Percentiles rank a stretch among this genome's conserved stretches.
These are phyloP conservation scores for Pyralis farinalis DNA, from an alignment of 2,888 invertebrate genomes.

Conservation along the genomic window DNA sequence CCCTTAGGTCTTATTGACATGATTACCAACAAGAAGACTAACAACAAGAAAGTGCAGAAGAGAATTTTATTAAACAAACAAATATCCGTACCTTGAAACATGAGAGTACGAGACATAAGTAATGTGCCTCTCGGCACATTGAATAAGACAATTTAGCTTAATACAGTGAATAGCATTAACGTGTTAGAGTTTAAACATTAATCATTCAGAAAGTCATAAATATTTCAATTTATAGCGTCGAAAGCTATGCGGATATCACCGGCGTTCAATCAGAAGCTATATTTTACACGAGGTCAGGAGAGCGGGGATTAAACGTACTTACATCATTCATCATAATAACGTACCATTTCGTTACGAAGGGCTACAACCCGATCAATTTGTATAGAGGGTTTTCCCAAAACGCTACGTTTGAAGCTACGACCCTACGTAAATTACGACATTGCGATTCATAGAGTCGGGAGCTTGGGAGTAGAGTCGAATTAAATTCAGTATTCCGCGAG, in stretches of 20 bases:
- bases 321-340: constrained; percentile 9
- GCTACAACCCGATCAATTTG: constrained; percentile 52
- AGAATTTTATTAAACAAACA: no score
- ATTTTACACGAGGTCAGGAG: constrained; percentile 1
- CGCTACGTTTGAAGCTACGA: constrained; percentile 42
- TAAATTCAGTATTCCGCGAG: constrained; percentile 53
- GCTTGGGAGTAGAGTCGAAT: background rate
- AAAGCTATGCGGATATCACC: background rate
- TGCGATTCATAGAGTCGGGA: constrained; percentile 1
- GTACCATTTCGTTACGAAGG: constrained; percentile 21
- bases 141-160: no score
- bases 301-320: constrained; percentile 3
- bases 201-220: no score
- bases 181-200: no score
- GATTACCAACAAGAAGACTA: no score
- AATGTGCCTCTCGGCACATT: no score
- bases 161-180: no score
- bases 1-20: no score
- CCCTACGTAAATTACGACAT: constrained; percentile 19
- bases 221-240: no score
- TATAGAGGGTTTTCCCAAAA: constrained; percentile 48
- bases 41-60: no score
- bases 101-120: no score
- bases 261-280: background rate
- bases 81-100: no score